phyloP scores from a whole-genome alignment of 2,888 invertebrate genomes.

The Caenorhabditis sp. region DNA sequence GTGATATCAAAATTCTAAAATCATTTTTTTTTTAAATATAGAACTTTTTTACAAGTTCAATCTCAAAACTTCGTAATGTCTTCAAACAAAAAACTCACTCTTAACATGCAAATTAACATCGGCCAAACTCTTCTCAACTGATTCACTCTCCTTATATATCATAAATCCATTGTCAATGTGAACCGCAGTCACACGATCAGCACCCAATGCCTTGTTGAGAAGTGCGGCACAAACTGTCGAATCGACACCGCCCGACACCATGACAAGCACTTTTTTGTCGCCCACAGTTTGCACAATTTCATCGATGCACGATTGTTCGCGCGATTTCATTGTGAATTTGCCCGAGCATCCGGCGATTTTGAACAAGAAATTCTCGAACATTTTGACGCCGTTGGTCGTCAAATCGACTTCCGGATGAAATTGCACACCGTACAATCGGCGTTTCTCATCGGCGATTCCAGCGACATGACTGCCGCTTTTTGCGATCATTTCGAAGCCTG shows the following conservation, averaged over 20 bases:
- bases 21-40: too few species aligned
- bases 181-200: conserved; percentile 84
- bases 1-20: too few species aligned
- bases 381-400: conserved; percentile 77
- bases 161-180: conserved; percentile 99
- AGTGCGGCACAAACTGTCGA: conserved; percentile 99
- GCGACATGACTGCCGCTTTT: conserved; percentile 73
- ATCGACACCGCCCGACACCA: conserved; percentile 92
- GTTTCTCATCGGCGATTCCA: conserved; percentile 87
- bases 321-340: conserved; percentile 84
- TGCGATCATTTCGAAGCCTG: conserved; percentile 86
- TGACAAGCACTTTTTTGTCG: conserved; percentile 86
- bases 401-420: conserved; percentile 99
- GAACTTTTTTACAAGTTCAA: too few species aligned
- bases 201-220: conserved; percentile 84
- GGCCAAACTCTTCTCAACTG: conserved; percentile 75
- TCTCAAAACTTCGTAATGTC: too few species aligned
- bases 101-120: conserved; percentile 56
- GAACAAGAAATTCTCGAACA: conserved; percentile 82
- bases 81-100: conserved; percentile 51
- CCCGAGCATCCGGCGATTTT: conserved; percentile 80
- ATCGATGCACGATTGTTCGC: conserved; percentile 88
- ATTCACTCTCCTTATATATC: conserved; percentile 82
- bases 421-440: conserved; percentile 91
- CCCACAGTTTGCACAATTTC: conserved; percentile 90